Conservation (phyloP, 2,113 vertebrate genomes). For the Pleuronectes platessa region DNA sequence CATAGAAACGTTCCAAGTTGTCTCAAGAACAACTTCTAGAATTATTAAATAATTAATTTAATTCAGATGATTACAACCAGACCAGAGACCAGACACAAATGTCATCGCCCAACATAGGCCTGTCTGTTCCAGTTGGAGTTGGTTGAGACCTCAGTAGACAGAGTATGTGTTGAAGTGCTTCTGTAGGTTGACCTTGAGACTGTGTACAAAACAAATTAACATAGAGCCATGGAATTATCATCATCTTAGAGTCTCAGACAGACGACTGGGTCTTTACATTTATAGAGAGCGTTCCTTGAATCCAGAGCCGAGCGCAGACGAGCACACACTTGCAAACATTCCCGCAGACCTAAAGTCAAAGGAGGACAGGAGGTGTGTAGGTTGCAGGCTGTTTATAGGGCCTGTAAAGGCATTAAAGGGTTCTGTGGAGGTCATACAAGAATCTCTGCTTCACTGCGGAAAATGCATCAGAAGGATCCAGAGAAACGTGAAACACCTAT, state of each 20-base stretch:
- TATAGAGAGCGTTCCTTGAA: neutral
- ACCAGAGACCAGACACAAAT: too few relatives aligned
- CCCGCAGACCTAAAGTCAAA: neutral
- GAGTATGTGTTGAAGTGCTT: neutral
- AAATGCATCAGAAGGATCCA: slow-evolving; percentile 46
- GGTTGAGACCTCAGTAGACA: neutral
- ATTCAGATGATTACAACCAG: too few relatives aligned
- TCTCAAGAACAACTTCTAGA: too few relatives aligned
- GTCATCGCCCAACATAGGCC: too few relatives aligned
- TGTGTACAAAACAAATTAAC: neutral
- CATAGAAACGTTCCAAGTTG: too few relatives aligned
- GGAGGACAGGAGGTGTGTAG: neutral
- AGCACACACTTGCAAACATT: neutral
- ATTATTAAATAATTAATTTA: too few relatives aligned
- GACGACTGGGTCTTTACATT: neutral
- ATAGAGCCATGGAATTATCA: neutral
- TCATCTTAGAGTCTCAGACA: neutral
- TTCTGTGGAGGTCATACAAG: slow-evolving; percentile 31
- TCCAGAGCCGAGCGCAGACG: neutral
- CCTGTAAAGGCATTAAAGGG: neutral
- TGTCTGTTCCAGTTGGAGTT: too few relatives aligned
- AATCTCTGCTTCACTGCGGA: slow-evolving; percentile 28
- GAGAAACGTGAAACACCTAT: slow-evolving; percentile 41
- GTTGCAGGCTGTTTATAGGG: slow-evolving; percentile 17
- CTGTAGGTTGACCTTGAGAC: neutral